phyloP scores from a whole-genome alignment of 2,797 vertebrate genomes.

The Acanthis flammea region DNA sequence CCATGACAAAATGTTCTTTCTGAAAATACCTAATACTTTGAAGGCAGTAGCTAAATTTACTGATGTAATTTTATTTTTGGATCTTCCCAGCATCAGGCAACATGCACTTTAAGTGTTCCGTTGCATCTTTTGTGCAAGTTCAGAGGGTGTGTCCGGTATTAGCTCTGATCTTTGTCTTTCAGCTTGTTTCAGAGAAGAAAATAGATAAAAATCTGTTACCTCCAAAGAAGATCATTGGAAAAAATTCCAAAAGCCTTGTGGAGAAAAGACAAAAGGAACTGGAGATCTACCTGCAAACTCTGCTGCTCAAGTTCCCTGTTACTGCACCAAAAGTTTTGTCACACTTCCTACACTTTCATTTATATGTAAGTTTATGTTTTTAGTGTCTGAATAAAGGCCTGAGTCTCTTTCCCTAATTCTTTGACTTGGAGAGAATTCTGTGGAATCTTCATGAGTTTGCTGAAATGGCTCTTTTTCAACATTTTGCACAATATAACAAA shows the following conservation, averaged over 20 bases:
- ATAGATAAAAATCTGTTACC: conserved; percentile 91
- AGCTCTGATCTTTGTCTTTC: conserved; percentile 46
- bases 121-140: neutral
- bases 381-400: neutral
- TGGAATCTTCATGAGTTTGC: neutral
- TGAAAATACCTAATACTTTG: neutral
- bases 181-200: conserved; percentile 90
- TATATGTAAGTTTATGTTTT: conserved; percentile 90
- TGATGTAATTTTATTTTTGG: neutral
- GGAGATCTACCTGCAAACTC: conserved; percentile 91
- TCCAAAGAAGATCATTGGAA: conserved; percentile 97
- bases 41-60: neutral
- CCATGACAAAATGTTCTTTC: neutral
- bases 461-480: neutral
- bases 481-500: neutral
- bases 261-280: conserved; percentile 94
- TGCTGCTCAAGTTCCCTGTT: conserved; percentile 85
- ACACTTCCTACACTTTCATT: conserved; percentile 89
- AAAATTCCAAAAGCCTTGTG: conserved; percentile 94
- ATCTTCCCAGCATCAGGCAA: neutral
- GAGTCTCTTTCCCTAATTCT: neutral
- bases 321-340: conserved; percentile 86
- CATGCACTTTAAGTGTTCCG: neutral
- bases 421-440: neutral
- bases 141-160: neutral